phyloP scores from a whole-genome alignment of 2,113 vertebrate species.

The Carassius carassius region DNA sequence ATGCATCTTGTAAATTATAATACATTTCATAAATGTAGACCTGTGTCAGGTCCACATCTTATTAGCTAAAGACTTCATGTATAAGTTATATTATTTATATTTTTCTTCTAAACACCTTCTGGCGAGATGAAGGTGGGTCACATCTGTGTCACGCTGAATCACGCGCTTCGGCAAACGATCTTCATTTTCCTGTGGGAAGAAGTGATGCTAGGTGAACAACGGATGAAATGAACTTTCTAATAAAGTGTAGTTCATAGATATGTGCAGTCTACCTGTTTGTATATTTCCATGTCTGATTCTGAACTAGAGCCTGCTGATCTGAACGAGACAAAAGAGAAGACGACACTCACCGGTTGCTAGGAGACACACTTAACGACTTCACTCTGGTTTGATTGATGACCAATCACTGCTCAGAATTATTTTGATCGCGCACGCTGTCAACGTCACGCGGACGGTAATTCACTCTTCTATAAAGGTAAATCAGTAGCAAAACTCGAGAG shows the following conservation, averaged over 20 bases:
- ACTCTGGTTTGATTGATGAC: constrained; percentile 11
- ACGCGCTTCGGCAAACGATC: no score
- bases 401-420: background rate
- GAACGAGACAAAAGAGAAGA: background rate
- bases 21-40: background rate
- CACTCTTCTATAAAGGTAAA: no score
- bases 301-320: background rate
- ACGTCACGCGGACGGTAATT: background rate
- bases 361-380: constrained; percentile 8
- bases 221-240: background rate
- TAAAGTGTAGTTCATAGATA: background rate
- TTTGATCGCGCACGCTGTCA: background rate
- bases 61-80: background rate
- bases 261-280: background rate
- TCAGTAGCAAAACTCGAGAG: no score
- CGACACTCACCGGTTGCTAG: constrained; percentile 18
- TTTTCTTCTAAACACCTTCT: constrained; percentile 12
- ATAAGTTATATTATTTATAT: background rate
- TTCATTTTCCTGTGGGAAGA: background rate
- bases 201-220: background rate
- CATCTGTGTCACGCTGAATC: background rate
- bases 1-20: background rate
- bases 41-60: background rate
- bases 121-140: constrained; percentile 19
- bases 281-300: constrained; percentile 11